phyloP scores from a whole-genome alignment of 2,113 vertebrate species.

The Rynchops niger region DNA sequence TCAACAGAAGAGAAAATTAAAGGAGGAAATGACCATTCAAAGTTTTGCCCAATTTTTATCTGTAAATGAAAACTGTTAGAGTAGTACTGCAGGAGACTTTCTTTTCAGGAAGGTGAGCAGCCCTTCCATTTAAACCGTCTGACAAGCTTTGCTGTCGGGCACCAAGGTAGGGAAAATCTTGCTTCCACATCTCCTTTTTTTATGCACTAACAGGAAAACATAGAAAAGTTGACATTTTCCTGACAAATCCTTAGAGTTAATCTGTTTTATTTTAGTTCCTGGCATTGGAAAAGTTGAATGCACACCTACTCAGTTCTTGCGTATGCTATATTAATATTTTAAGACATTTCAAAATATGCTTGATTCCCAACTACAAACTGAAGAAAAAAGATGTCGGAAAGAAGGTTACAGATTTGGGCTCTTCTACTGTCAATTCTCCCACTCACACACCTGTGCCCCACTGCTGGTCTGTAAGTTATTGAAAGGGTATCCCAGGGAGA shows the following conservation, averaged over 20 bases:
- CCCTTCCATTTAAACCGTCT: background rate
- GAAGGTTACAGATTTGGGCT: background rate
- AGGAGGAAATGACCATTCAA: background rate
- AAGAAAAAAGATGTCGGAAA: background rate
- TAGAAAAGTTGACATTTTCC: background rate
- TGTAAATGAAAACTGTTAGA: background rate
- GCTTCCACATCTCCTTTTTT: background rate
- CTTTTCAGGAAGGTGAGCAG: background rate
- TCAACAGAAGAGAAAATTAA: background rate
- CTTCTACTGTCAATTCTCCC: background rate
- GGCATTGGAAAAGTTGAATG: constrained; percentile 13
- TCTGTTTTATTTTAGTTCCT: constrained; percentile 14
- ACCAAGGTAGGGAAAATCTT: background rate
- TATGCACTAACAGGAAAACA: constrained; percentile 11
- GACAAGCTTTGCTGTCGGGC: background rate
- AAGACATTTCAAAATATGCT: constrained; percentile 41
- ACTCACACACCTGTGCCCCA: background rate
- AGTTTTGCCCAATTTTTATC: background rate
- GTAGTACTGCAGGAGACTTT: background rate
- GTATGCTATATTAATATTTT: constrained; percentile 45
- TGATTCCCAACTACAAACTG: background rate
- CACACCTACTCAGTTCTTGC: background rate
- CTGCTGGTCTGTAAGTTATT: background rate
- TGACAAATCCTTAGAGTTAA: constrained; percentile 25
- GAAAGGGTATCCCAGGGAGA: background rate